Percentiles rank a stretch among this genome's conserved stretches.
Conservation (phyloP, 2,888 invertebrate species). For the Ochropleura plecta region DNA sequence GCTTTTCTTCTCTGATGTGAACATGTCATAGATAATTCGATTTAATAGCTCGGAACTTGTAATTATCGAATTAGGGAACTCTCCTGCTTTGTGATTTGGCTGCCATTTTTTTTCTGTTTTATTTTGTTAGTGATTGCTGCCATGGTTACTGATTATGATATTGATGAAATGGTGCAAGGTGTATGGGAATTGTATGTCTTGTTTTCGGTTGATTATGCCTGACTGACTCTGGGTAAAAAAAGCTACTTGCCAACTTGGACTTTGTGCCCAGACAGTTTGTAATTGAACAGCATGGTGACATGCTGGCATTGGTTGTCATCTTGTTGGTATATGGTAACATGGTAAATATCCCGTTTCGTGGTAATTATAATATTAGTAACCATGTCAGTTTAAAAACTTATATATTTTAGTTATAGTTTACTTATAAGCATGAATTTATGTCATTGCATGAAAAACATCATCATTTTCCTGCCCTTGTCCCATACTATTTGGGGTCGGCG, state of each 20-base stretch:
- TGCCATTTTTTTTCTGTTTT: conserved; percentile 64
- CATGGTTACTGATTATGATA: conserved; percentile 45
- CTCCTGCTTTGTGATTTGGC: conserved; percentile 66
- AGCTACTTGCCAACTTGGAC: neutral
- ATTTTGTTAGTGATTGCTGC: conserved; percentile 34
- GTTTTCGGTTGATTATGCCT: neutral
- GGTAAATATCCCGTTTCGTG: too few species aligned
- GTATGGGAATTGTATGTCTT: conserved; percentile 37
- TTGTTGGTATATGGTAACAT: too few species aligned
- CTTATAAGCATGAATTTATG: too few species aligned
- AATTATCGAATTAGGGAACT: conserved; percentile 87
- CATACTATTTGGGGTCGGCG: too few species aligned
- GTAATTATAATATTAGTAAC: too few species aligned
- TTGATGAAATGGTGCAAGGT: conserved; percentile 43
- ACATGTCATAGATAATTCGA: conserved; percentile 89
- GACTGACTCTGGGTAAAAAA: neutral
- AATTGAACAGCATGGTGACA: neutral
- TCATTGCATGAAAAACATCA: too few species aligned
- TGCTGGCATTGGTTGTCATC: too few species aligned
- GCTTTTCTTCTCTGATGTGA: conserved; percentile 86
- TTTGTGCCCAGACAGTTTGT: neutral
- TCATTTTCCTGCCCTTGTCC: too few species aligned
- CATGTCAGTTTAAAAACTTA: too few species aligned
- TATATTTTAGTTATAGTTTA: too few species aligned
- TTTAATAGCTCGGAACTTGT: conserved; percentile 85